Evolutionary conservation across 2,888 invertebrate genomes (phyloP).

Genomic region (Gymnosoma rotundatum): DNA sequence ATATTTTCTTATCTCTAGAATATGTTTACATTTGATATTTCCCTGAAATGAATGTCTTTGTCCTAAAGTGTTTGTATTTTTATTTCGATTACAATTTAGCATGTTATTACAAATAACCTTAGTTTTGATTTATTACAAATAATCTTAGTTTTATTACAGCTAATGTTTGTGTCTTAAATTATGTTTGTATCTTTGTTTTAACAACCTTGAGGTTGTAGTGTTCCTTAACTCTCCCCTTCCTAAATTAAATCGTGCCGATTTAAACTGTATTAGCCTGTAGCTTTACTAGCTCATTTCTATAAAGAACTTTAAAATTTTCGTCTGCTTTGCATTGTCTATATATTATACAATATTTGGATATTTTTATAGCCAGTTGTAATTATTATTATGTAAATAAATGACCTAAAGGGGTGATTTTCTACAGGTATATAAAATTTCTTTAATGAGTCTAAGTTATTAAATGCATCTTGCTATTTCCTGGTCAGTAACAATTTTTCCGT

Average conservation of each 20-base stretch:
- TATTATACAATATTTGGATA: conserved; percentile 9
- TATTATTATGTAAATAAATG: conserved; percentile 5
- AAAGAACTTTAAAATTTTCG: not conserved
- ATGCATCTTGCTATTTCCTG: conserved; percentile 23
- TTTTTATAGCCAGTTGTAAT: conserved; percentile 10
- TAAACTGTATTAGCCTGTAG: conserved; percentile 17
- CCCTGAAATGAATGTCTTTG: no score
- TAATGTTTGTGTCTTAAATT: no score
- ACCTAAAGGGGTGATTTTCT: conserved; percentile 10
- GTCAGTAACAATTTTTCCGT: conserved; percentile 12
- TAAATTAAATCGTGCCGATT: conserved; percentile 8
- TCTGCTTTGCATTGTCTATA: not conserved
- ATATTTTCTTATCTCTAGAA: no score
- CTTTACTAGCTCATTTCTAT: conserved; percentile 2
- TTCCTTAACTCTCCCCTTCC: not conserved
- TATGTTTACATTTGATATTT: no score
- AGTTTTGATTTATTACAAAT: no score
- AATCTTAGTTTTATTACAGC: no score
- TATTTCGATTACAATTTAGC: no score
- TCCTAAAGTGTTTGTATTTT: no score
- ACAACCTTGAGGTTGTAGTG: no score
- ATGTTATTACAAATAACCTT: no score
- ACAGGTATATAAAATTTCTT: not conserved
- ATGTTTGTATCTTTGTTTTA: no score
- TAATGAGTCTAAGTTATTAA: conserved; percentile 12